Base-by-base conservation (phyloP, 92 coral and sea anemone genomes). In the Virgularia gustaviana region DNA sequence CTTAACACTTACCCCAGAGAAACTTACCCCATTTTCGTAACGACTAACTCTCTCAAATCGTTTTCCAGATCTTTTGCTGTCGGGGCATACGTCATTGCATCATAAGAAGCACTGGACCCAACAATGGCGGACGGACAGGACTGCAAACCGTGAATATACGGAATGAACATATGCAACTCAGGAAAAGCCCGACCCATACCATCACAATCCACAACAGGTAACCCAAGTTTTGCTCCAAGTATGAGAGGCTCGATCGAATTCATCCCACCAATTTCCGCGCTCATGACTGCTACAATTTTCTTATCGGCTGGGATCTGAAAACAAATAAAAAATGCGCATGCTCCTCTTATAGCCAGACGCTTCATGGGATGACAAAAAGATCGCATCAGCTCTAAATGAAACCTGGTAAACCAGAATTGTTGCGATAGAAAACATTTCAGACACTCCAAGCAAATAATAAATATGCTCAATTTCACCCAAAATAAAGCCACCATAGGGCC, bases 111-210 rank as follows among this genome's bases (percentile, higher is more conserved):
- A 43, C 73, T 86, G 57, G 83, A 89, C 42, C 77, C 90, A 33
- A 87, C 94, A 2, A 85, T 72, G 22, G 83, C 83, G 31, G 87
- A 82, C 34, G 96, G 96, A 72, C 83, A 75, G 13, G 96, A 78
- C 23, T 72, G 76, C 24, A 80, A 71, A 18, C 95, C 98, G 53
- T 79, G 73, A 19, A 92, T 87, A 60, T 76, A 85, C 10, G 98
- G 98, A 47, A 82, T 36, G 61, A 84, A 79, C 98, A 92, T 92
- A 31, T 89, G 95, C 35, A 92, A 78, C 70, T 89, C 90, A 37
- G 98, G 98, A 75, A 92, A 92, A 25, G 98, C 98, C 73, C 98
- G 96, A 9, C 98, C 98, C 98, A 92, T 92, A 75, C 96, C 96
- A 79, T 92, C 98, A 31, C 90, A 96, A 56, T 92, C 98, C 18